These are phyloP conservation scores for Gracilinanus agilis DNA, from an alignment of 2,113 vertebrate species.

Conservation along the genomic window DNA sequence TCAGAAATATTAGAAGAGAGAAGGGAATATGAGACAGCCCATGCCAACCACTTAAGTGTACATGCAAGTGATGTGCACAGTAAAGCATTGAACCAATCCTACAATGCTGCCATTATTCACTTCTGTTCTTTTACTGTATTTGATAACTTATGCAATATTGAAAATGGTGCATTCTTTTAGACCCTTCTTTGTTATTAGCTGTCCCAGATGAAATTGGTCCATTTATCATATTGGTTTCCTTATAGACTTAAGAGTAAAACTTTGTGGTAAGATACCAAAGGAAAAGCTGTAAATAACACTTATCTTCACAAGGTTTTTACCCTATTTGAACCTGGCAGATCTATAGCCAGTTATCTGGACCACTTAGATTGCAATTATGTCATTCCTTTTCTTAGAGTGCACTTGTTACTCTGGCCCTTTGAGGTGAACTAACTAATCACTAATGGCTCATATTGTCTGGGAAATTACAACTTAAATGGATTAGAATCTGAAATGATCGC, in stretches of 20 bases:
- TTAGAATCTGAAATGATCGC: conserved; percentile 67
- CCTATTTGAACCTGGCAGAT: conserved; percentile 64
- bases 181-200: conserved; percentile 34
- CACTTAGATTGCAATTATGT: conserved; percentile 60
- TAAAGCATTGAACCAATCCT: neutral
- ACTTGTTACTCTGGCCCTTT: conserved; percentile 66
- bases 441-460: conserved; percentile 73
- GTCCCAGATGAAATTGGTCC: neutral
- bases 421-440: conserved; percentile 80
- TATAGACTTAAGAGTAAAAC: conserved; percentile 55
- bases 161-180: neutral
- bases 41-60: neutral
- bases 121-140: neutral
- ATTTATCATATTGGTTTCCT: conserved; percentile 38
- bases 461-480: conserved; percentile 79
- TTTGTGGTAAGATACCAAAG: conserved; percentile 58
- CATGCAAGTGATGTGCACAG: no score
- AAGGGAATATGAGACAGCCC: neutral
- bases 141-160: neutral
- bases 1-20: neutral
- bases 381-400: conserved; percentile 62
- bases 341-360: conserved; percentile 47
- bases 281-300: conserved; percentile 52
- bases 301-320: conserved; percentile 42
- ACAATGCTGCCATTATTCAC: neutral